Evolutionary conservation across 2,797 vertebrate species (phyloP), one percentile per base, ranked within the genome.

Genomic region (Sylvilagus floridanus): DNA sequence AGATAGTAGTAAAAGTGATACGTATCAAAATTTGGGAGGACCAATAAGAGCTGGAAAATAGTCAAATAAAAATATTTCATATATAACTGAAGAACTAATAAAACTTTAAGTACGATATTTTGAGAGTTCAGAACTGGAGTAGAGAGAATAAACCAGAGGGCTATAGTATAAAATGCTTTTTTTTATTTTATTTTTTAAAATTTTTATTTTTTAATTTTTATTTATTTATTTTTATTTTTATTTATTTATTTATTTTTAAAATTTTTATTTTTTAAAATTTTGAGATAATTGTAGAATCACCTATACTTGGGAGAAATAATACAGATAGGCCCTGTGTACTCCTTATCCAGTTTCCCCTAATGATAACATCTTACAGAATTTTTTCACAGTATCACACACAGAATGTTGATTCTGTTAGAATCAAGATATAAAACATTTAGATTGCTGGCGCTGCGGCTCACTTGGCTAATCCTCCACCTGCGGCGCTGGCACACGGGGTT

Each of bases 1-100:
- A 84, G 21, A 93, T 35, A 22, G 90, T 68, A 88, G 35, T 72
- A 92, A 92, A 69, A 86, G 42, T 72, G 4, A 30, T 32, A 54
- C 28, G 1, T 54, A 14, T 92, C 10, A 50, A 17, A 37, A 77
- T 16, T 83, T 95, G 90, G 2, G 47, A 91, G 50, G 3, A 57
- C 19, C 35, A 78, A 82, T 11, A 2, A 82, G 14, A 2, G 0
- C 78, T 94, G 24, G 21, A 82, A 88, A 85, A 30, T 50, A 26
- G 8, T 90, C 60, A 1, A 17, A 32, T 76, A 81, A 72, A 42
- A 91, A 57, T 7, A 57, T 13, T 82, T 82, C 16, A 37, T 63
- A 7, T 21, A 26, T 65, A 75, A 62, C 62, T 7, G 17, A 16
- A 68, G n/a, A 71, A 37, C 5, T 50, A 28, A 73, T n/a, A 65